These are phyloP conservation scores for Thamnophis elegans DNA, from an alignment of 2,797 vertebrate species.

Conservation along the genomic window DNA sequence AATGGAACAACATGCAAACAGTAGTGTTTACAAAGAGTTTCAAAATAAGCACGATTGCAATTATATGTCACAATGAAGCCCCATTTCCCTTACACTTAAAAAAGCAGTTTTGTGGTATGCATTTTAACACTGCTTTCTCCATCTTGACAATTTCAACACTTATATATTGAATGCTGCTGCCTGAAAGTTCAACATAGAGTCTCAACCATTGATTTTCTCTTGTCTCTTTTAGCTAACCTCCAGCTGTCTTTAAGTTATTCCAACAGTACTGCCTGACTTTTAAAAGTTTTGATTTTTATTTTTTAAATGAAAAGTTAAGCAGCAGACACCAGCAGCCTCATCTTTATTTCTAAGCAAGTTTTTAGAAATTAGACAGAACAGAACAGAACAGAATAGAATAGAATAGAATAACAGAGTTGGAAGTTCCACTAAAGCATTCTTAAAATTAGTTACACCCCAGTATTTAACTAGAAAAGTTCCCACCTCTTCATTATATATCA, in stretches of 20 bases:
- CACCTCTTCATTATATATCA: not conserved
- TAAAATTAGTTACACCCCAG: not conserved
- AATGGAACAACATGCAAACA: not conserved
- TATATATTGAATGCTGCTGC: not conserved
- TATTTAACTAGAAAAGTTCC: not conserved
- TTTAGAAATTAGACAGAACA: no score
- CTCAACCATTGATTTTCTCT: not conserved
- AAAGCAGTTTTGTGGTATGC: not conserved
- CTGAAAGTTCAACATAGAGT: not conserved
- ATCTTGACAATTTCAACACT: not conserved
- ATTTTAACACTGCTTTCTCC: not conserved
- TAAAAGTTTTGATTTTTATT: not conserved
- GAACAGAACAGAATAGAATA: no score
- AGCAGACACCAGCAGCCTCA: not conserved
- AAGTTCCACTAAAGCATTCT: not conserved
- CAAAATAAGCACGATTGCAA: not conserved
- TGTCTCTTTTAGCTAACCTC: not conserved
- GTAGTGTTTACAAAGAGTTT: not conserved
- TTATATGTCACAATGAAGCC: not conserved
- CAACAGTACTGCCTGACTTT: not conserved
- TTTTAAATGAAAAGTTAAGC: not conserved
- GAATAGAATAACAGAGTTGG: no score
- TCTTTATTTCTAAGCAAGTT: not conserved
- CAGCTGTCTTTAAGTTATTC: not conserved
- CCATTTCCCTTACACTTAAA: not conserved